Conservation (phyloP, 2,888 invertebrate genomes). For the Machimus rusticus region DNA sequence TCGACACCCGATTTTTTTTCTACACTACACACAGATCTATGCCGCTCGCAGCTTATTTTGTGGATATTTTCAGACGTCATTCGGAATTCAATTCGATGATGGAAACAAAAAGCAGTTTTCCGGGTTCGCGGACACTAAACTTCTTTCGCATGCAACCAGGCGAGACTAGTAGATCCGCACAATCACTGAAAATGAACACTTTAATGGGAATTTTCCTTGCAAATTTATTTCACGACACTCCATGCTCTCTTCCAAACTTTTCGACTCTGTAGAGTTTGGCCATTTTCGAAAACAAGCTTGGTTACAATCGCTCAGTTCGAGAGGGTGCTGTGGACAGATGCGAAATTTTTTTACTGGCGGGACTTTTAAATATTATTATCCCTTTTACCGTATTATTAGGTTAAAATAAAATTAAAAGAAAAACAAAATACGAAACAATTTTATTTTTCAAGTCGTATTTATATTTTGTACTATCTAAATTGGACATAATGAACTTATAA, state of each 20-base stretch:
- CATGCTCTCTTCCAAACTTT: slow-evolving; percentile 17
- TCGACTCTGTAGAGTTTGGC: slow-evolving; percentile 30
- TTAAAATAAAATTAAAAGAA: neutral
- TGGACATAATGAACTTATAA: too few species aligned
- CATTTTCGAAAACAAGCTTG: slow-evolving; percentile 46
- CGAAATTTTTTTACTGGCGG: neutral
- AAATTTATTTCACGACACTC: slow-evolving; percentile 23
- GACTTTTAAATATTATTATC: neutral
- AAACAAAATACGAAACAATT: too few species aligned
- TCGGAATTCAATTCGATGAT: neutral
- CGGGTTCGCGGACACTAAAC: neutral
- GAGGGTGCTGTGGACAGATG: neutral
- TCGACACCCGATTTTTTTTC: slow-evolving; percentile 5
- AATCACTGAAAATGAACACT: neutral
- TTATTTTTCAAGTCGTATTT: too few species aligned
- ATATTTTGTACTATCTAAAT: too few species aligned
- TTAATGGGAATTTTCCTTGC: neutral
- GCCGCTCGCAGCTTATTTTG: slow-evolving; percentile 31
- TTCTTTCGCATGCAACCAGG: neutral
- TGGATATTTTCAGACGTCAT: slow-evolving; percentile 33
- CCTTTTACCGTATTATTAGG: neutral
- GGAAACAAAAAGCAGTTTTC: neutral
- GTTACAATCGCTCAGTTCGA: neutral
- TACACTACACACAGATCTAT: slow-evolving; percentile 28
- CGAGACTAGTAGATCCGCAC: neutral